These are phyloP conservation scores for Dreissena polymorpha DNA, from an alignment of 1,140 invertebrate genomes.

Conservation along the genomic window DNA sequence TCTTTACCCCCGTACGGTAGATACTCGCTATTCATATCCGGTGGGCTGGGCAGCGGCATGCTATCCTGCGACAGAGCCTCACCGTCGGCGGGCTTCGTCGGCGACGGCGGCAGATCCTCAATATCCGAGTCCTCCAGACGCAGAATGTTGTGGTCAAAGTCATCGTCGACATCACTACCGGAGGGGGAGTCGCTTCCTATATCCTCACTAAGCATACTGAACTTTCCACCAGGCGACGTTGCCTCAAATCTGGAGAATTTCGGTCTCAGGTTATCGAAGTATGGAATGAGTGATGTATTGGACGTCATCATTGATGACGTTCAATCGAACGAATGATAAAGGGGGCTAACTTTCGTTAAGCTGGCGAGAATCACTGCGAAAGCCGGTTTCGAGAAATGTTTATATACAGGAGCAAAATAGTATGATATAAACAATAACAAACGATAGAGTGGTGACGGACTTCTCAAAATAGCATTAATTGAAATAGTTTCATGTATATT, in stretches of 20 bases:
- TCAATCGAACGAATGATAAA: no score
- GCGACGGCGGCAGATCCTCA: slow-evolving; percentile 42
- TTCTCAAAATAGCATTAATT: no score
- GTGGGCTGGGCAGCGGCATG: slow-evolving; percentile 48
- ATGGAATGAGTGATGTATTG: no score
- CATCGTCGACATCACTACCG: slow-evolving; percentile 8
- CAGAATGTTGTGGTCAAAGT: slow-evolving; percentile 13
- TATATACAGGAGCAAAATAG: no score
- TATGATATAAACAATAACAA: no score
- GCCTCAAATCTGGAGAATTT: not conserved
- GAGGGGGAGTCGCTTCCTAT: slow-evolving; percentile 3
- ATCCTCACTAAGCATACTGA: slow-evolving; percentile 50
- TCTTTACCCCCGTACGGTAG: slow-evolving; percentile 34
- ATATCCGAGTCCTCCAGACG: slow-evolving; percentile 30
- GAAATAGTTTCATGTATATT: no score
- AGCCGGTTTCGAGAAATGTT: no score
- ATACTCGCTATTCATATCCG: slow-evolving; percentile 36
- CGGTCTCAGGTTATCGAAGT: slow-evolving; percentile 33
- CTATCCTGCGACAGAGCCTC: slow-evolving; percentile 46
- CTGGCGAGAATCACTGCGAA: no score
- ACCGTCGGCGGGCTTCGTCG: slow-evolving; percentile 18
- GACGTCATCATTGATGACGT: no score
- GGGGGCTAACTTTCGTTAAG: no score
- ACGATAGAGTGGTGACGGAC: no score
- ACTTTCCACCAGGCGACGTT: slow-evolving; percentile 37